Conservation (phyloP, 2,888 invertebrate genomes). For the Thereva nobilitata region DNA sequence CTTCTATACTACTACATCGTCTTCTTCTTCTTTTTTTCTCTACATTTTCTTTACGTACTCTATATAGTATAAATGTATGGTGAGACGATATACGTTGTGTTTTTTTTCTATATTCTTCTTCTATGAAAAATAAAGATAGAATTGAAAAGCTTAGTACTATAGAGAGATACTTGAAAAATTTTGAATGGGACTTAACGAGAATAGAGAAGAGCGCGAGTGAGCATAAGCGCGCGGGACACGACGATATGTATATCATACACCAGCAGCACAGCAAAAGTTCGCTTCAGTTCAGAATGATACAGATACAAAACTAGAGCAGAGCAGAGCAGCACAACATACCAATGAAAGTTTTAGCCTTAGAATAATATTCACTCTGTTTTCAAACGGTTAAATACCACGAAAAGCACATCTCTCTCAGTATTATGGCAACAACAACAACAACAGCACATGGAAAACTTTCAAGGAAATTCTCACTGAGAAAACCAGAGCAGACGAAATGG, state of each 20-base stretch:
- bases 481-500: no score
- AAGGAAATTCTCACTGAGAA: no score
- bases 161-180: slow-evolving; percentile 30
- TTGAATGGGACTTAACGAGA: slow-evolving; percentile 31
- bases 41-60: slow-evolving; percentile 30
- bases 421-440: no score
- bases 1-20: slow-evolving; percentile 29
- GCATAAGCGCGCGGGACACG: neutral
- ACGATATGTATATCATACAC: no score
- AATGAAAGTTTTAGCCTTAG: slow-evolving; percentile 23
- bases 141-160: slow-evolving; percentile 13
- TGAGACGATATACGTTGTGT: no score
- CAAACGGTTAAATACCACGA: neutral
- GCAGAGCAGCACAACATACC: slow-evolving; percentile 5
- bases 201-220: slow-evolving; percentile 23
- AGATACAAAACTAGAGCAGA: slow-evolving; percentile 18
- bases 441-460: no score
- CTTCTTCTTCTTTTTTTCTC: slow-evolving; percentile 24
- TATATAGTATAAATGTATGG: slow-evolving; percentile 17
- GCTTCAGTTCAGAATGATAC: slow-evolving; percentile 15
- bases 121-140: slow-evolving; percentile 27
- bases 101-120: no score
- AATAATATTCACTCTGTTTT: slow-evolving; percentile 15
- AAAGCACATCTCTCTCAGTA: neutral
- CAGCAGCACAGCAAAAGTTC: no score